Conservation (phyloP, 2,797 vertebrate species). For the Syngnathus acus region DNA sequence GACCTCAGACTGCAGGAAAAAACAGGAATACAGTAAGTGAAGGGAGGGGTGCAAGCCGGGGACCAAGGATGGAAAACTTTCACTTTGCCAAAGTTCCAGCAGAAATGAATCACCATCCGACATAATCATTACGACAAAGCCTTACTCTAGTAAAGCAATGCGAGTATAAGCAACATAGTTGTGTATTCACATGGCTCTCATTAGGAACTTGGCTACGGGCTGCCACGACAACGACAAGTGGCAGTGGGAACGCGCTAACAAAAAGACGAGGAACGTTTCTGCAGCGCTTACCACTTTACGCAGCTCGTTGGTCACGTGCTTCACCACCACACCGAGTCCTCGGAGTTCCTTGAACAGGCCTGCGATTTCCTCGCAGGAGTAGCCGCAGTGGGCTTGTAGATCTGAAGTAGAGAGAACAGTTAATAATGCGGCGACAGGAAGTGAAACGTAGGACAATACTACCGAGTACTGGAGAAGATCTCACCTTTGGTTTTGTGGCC, state of each 20-base stretch:
- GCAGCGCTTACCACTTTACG: constrained; percentile 81
- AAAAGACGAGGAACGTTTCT: constrained; percentile 2
- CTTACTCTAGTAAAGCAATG: constrained; percentile 52
- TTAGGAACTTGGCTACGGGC: constrained; percentile 54
- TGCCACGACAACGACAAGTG: constrained; percentile 57
- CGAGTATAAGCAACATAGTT: constrained; percentile 55
- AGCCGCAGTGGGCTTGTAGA: constrained; percentile 85
- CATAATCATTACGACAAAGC: constrained; percentile 60
- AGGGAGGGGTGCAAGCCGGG: constrained; percentile 26
- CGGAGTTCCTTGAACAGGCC: constrained; percentile 88
- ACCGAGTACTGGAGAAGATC: constrained; percentile 7
- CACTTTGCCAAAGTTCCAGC: constrained; percentile 61
- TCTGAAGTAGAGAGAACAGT: constrained; percentile 55
- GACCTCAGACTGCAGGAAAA: constrained; percentile 68
- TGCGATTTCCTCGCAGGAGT: constrained; percentile 89
- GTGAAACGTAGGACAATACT: background rate
- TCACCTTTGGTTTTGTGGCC: constrained; percentile 90
- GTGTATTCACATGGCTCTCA: constrained; percentile 66
- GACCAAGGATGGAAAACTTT: constrained; percentile 53
- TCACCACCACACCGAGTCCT: constrained; percentile 84
- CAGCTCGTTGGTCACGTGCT: constrained; percentile 80
- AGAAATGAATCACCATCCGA: constrained; percentile 56
- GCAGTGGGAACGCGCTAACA: constrained; percentile 37
- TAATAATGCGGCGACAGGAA: constrained; percentile 15
- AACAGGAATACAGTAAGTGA: background rate